These are phyloP conservation scores for Dermochelys coriacea DNA, from an alignment of 2,797 vertebrate species.

Conservation along the genomic window DNA sequence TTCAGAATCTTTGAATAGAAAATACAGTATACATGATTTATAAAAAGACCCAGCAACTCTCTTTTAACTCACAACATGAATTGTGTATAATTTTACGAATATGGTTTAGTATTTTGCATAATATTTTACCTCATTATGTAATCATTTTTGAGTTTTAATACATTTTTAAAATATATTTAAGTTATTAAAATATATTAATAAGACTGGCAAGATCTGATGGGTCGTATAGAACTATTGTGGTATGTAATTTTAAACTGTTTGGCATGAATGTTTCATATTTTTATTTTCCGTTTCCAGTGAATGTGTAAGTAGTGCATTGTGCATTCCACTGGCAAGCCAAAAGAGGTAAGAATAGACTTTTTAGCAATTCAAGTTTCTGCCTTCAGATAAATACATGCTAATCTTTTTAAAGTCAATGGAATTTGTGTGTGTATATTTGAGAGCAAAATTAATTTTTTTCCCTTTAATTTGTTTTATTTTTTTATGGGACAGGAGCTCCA, in stretches of 20 bases:
- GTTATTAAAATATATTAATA: not conserved
- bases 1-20: not conserved
- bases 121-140: not conserved
- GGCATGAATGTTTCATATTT: not conserved
- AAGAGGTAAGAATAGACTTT: slow-evolving; percentile 88
- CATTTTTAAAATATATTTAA: not conserved
- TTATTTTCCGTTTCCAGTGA: slow-evolving; percentile 85
- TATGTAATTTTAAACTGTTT: not conserved
- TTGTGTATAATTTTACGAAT: not conserved
- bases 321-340: slow-evolving; percentile 96
- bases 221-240: not conserved
- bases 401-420: not conserved
- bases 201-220: not conserved
- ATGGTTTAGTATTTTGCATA: not conserved
- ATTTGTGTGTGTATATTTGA: not conserved
- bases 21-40: not conserved
- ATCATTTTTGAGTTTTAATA: not conserved
- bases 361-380: not conserved
- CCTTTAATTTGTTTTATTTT: not conserved
- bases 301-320: slow-evolving; percentile 90
- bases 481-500: slow-evolving; percentile 90
- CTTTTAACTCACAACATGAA: not conserved
- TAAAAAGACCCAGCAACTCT: not conserved
- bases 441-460: not conserved
- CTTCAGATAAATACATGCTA: not conserved